Evolutionary conservation across 1,140 invertebrate genomes (phyloP), one percentile per base, ranked within the genome.

Genomic region (Chrysopa pallens): DNA sequence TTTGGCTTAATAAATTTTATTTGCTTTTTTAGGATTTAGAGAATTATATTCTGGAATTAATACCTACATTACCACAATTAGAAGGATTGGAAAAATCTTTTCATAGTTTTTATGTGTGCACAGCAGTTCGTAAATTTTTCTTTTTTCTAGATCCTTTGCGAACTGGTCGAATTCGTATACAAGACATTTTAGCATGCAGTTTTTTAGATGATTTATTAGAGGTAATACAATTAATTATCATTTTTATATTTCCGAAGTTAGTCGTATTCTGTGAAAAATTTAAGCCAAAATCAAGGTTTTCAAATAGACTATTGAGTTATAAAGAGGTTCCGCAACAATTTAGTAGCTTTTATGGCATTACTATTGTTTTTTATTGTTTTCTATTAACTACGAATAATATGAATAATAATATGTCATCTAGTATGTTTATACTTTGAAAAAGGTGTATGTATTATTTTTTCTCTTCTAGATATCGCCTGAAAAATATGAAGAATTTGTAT

Each of bases 21-120:
- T 44, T 42, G 53, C 52, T 52, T 50, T 63, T 67, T 17, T 50
- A 86, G 83, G 91, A 96, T 60, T 62, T 98, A 47, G 92, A 96
- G 64, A 90, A 86, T 58, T 98, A 95, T 57, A 94, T 97, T 49
- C 67, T 80, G 28, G 91, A 96, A 58, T 61, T 96, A 36, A 86
- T 95, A 48, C 91, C 90, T 3, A 91, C 89, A 8, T 57, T 96
- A 42, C 78, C 84, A 2, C 87, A 92, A 49, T 62, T 96, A 1
- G 81, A 92, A 57, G 84, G 85, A 1, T 60, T 97, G 28, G 87
- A 94, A 59, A 84, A 86, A 40, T 90, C 88, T 0, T 96, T 96
- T 60, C 86, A 92, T 53, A 88, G 81, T 8, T 97, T 98, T 67
- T 98, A 97, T 59, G 80, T 94, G 1, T 96, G 91, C 59, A 94